Base-by-base conservation (phyloP, 2,888 invertebrate genomes). In the Tiliacea aurago region DNA sequence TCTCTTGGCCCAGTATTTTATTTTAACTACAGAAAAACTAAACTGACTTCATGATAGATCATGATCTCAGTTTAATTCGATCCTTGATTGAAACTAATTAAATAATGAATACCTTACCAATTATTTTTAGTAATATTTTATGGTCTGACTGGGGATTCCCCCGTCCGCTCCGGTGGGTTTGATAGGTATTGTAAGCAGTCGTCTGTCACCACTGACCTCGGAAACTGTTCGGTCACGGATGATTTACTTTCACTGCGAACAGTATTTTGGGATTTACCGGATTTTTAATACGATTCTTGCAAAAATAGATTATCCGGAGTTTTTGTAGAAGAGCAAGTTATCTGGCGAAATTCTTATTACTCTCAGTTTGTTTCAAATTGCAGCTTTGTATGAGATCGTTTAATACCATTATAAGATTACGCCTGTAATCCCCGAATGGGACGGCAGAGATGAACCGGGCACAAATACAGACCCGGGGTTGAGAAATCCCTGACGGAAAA, bases 141-240 rank as follows among this genome's bases (percentile, higher is more conserved):
- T 1, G 11, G 23, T 37, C 58, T 11, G 33, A 13, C 47, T n/a
- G 55, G 66, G 79, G 63, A 77, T 18, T 63, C 66, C 78, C 78
- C 23, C 33, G 13, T 41, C 33, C 58, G 49, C 43, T 82, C 23
- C 20, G n/a, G 5, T 63, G 28, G 11, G 62, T 64, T 41, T 56
- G n/a, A n/a, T n/a, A n/a, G 43, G 53, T 41, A 41, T 28, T 61
- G 33, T 62, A 13, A 37, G 28, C 28, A 3, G n/a, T 49, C 49
- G 61, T 66, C 45, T 81, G 61, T 67, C 67, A 59, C 62, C 1
- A 23, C 20, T 69, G 82, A 78, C 78, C 78, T 81, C 64, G 78
- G 55, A 51, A 81, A 64, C 63, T 55, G 13, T 66, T 49, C 37
- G n/a, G 28, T 37, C 18, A 64, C 53, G 56, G 41, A 53, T 77